Percentiles rank a stretch among this genome's conserved stretches.
Evolutionary conservation across 2,797 vertebrate species (phyloP).

Genomic region (Simalia tracyae): DNA sequence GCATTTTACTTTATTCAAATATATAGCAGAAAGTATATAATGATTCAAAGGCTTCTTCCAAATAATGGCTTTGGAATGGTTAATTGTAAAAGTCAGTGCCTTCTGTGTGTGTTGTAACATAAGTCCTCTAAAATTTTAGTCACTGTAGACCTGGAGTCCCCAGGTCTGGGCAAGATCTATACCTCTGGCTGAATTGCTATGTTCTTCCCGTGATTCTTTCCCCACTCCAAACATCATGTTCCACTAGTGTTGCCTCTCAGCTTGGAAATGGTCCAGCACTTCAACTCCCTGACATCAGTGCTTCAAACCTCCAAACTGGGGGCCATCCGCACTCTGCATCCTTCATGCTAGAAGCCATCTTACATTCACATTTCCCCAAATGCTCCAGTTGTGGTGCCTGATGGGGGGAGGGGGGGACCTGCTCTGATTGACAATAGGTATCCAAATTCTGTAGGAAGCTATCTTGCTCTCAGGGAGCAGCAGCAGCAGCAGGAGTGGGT

Average conservation of each 20-base stretch:
- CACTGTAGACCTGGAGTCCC: not conserved
- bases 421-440: not conserved
- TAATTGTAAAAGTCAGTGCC: conserved; percentile 16
- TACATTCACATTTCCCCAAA: not conserved
- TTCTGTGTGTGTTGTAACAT: not conserved
- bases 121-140: not conserved
- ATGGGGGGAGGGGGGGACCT: not conserved
- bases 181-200: too few relatives aligned
- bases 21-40: not conserved
- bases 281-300: not conserved
- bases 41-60: not conserved
- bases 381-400: not conserved
- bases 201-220: not conserved
- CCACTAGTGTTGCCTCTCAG: not conserved
- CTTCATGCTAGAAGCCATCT: not conserved
- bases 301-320: not conserved
- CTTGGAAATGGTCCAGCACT: not conserved
- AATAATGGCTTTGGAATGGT: not conserved
- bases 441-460: not conserved
- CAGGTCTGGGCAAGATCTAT: not conserved
- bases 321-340: not conserved
- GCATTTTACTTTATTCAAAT: conserved; percentile 36
- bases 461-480: not conserved
- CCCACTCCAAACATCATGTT: not conserved
- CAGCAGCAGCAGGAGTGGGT: not conserved